These are phyloP conservation scores for Tetheella fluctuosa DNA, from an alignment of 2,888 invertebrate genomes.

Conservation along the genomic window DNA sequence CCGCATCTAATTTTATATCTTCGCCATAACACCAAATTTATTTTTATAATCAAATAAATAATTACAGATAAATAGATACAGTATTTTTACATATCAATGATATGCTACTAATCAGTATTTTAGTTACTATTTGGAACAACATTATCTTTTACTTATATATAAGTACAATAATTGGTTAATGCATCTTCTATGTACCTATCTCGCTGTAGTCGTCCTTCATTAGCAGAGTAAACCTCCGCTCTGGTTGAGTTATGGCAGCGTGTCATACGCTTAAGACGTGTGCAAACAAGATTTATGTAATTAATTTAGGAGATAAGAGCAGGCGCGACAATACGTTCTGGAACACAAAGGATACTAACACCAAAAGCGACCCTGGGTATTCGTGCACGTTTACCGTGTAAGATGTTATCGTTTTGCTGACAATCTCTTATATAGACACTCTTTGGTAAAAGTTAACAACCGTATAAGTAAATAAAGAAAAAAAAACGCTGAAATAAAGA, in stretches of 20 bases:
- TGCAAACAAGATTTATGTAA: conserved; percentile 84
- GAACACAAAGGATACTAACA: conserved; percentile 66
- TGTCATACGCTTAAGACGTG: conserved; percentile 83
- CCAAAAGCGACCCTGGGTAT: conserved; percentile 39
- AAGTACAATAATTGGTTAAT: conserved; percentile 21
- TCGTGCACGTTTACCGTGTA: conserved; percentile 36
- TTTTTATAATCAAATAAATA: not conserved
- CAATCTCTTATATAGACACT: not conserved
- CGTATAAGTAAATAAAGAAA: too few relatives aligned
- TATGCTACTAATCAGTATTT: too few relatives aligned
- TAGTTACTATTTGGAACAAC: too few relatives aligned
- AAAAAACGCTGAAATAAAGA: too few relatives aligned
- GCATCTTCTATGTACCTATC: conserved; percentile 30
- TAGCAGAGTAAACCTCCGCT: conserved; percentile 75
- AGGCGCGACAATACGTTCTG: conserved; percentile 67
- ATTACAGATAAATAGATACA: too few relatives aligned
- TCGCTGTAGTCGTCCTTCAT: conserved; percentile 73
- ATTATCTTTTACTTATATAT: not conserved
- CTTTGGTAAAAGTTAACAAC: not conserved
- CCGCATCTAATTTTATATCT: conserved; percentile 29
- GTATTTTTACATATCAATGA: too few relatives aligned
- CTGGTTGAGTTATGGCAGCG: conserved; percentile 78
- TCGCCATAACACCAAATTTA: conserved; percentile 21
- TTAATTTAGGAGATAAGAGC: conserved; percentile 83
- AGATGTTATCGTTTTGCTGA: conserved; percentile 30